Base-by-base conservation (phyloP, 2,888 invertebrate genomes). In the Octodonta nipae region DNA sequence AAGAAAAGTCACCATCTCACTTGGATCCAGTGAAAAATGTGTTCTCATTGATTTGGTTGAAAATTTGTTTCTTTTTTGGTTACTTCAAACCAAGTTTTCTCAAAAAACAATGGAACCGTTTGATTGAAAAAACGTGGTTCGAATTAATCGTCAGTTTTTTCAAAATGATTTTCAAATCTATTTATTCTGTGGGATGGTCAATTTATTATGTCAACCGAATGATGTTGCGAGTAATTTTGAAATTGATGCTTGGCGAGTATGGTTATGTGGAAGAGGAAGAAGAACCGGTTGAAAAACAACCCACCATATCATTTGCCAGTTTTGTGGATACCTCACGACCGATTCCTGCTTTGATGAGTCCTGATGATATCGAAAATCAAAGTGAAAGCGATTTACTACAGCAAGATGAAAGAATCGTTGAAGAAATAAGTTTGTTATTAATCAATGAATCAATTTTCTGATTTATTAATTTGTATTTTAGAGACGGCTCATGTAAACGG, bases 61-160 rank as follows among this genome's bases (percentile, higher is more conserved):
- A n/a, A n/a, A n/a, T n/a, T n/a, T 42, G 73, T 92, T 39, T 79
- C 85, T 2, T 76, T 83, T 58, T 63, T 95, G 41, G 89, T 91
- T 4, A 92, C 92, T 0, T 65, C 83, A 0, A 91, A 89, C 58
- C n/a, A n/a, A n/a, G n/a, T n/a, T n/a, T n/a, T n/a, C 82, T 95
- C 52, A 91, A 88, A 63, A 75, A 80, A 48, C 87, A 82, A 63
- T 80, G 91, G 41, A 71, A 74, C 4, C 85, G 87, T 46, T 73
- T 91, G 67, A 87, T 88, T 51, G 82, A 86, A 46, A 92, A 92
- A 83, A 80, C 91, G 0, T 73, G 85, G 20, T 73, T 80, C 0
- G 91, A 95, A 60, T 60, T 93, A 1, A 71, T 86, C 30, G 63
- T 88, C 10, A 88, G 85, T 6, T 85, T 92, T 68, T 79, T 92